Conservation (phyloP, 2,888 invertebrate genomes). For the Quadriops clusia region DNA sequence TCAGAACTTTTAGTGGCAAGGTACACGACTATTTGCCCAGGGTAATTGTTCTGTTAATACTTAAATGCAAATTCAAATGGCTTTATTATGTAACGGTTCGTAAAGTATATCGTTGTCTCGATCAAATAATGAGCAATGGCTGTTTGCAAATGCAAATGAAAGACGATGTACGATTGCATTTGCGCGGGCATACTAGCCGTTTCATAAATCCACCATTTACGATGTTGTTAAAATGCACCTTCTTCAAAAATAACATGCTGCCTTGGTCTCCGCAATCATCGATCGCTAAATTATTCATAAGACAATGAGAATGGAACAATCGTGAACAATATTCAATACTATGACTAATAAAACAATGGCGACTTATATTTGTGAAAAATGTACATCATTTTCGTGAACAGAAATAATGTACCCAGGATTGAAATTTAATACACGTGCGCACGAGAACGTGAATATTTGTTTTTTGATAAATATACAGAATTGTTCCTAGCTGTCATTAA, state of each 20-base stretch:
- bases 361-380: constrained; percentile 20
- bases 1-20: too few species aligned
- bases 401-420: constrained; percentile 24
- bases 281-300: constrained; percentile 24
- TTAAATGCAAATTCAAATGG: too few species aligned
- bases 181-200: too few species aligned
- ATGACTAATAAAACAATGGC: constrained; percentile 20
- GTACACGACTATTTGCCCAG: too few species aligned
- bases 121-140: too few species aligned
- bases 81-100: too few species aligned
- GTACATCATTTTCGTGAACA: constrained; percentile 25
- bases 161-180: too few species aligned
- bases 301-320: constrained; percentile 22
- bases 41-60: too few species aligned
- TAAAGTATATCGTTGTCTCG: too few species aligned
- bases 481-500: too few species aligned
- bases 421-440: constrained; percentile 25
- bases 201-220: constrained; percentile 11
- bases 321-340: constrained; percentile 20
- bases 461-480: too few species aligned
- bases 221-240: constrained; percentile 10
- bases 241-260: constrained; percentile 15
- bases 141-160: too few species aligned
- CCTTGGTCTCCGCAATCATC: constrained; percentile 17
- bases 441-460: constrained; percentile 22